Evolutionary conservation across 2,113 vertebrate genomes (phyloP), one percentile per base, ranked within the genome.

Genomic region (Trichomycterus rosablanca): DNA sequence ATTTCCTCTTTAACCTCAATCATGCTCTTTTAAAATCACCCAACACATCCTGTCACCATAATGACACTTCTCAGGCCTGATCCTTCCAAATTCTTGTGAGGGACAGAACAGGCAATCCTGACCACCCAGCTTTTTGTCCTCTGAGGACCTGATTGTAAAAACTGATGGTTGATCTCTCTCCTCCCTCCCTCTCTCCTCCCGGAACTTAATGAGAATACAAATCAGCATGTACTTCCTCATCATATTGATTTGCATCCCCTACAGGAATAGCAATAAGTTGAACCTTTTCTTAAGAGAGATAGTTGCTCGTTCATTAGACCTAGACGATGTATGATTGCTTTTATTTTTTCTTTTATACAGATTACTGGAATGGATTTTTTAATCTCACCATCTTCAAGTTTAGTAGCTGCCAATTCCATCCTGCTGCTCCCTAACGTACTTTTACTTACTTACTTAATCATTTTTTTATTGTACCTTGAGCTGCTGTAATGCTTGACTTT

Each of bases 141-240:
- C 49, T 63, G 60, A 59, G 69, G 74, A 55, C 63, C 64, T 75
- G 67, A 72, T 72, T 77, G 66, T 67, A 57, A 61, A 67, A 77
- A 64, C 46, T 44, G 52, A 45, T 23, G 34, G 49, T 26, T 68
- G 65, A 60, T 60, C 44, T 66, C 43, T 18, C 57, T 61, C 48
- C 7, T 48, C 24, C 45, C 12, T n/a, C 54, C 60, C 45, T 53
- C 58, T 22, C 46, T n/a, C 37, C 12, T 48, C 34, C 3, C 46
- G 56, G 59, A 22, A 53, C 58, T 34, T 15, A 44, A 45, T 54
- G 39, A 5, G 73, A 73, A 78, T 78, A 75, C 67, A 66, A 72
- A 78, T 78, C 64, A 71, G 61, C 10, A 39, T 35, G 40, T 63
- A 37, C 45, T 63, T n/a, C 52, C 57, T 48, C 58, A 42, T 68